These are phyloP conservation scores for Scrobipalpa atriplicella DNA, from an alignment of 2,888 invertebrate species.

Conservation along the genomic window DNA sequence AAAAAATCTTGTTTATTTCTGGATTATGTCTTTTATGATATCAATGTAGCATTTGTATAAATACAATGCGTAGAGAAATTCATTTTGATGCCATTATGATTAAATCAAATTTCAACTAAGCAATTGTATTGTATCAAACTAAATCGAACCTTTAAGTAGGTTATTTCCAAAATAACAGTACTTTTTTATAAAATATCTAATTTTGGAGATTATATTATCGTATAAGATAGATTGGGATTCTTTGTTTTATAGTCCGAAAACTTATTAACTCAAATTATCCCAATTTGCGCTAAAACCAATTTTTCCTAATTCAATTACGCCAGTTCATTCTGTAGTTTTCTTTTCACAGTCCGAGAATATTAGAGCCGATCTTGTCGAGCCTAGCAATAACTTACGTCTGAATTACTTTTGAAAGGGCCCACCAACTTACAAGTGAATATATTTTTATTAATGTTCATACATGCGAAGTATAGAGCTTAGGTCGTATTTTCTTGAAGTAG, in stretches of 20 bases:
- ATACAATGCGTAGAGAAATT: no score
- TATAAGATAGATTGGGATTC: neutral
- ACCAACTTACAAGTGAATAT: neutral
- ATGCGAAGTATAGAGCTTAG: neutral
- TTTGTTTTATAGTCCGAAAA: neutral
- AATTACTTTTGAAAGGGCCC: conserved; percentile 1
- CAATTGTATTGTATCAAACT: no score
- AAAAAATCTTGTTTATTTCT: conserved; percentile 7
- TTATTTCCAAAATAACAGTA: no score
- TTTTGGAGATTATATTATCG: neutral
- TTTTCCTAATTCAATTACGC: neutral
- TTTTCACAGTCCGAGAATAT: neutral
- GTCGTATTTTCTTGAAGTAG: neutral
- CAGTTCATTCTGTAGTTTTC: neutral
- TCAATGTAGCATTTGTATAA: neutral
- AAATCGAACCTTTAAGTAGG: no score
- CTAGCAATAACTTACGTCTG: neutral
- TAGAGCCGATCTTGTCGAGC: neutral
- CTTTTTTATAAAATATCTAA: no score
- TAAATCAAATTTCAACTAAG: no score
- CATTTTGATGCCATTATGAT: no score
- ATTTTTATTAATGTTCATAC: neutral
- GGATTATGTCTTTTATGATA: neutral
- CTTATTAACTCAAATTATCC: neutral
- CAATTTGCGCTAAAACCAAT: neutral